Evolutionary conservation across 2,797 vertebrate species (phyloP).

Genomic region (Schizopygopsis pylzovi): DNA sequence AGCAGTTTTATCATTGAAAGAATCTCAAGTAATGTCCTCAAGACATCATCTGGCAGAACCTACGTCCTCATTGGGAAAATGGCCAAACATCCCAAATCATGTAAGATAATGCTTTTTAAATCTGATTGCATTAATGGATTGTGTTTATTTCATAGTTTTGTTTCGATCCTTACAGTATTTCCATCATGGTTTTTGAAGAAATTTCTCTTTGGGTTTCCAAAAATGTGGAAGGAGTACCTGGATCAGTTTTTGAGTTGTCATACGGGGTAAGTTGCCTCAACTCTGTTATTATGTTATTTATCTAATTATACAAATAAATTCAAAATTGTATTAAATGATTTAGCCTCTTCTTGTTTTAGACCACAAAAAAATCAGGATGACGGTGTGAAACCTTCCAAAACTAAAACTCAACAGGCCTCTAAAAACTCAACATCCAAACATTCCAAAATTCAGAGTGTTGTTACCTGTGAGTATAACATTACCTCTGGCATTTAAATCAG

Average conservation of each 20-base stretch:
- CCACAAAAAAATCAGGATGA: conserved; percentile 16
- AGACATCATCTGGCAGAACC: conserved; percentile 71
- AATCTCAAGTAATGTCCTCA: conserved; percentile 70
- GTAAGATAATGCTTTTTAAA: conserved; percentile 37
- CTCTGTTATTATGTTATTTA: not conserved
- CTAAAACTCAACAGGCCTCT: conserved; percentile 18
- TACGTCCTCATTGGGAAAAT: conserved; percentile 78
- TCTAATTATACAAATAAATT: not conserved
- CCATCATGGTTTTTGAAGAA: conserved; percentile 76
- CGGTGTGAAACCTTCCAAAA: conserved; percentile 5
- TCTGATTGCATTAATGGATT: not conserved
- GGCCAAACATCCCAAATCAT: conserved; percentile 44
- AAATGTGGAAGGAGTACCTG: conserved; percentile 74
- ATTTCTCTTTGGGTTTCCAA: conserved; percentile 77
- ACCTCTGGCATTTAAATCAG: not conserved
- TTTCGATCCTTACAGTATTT: conserved; percentile 67
- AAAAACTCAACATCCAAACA: conserved; percentile 41
- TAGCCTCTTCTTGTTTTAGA: conserved; percentile 21
- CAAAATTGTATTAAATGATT: not conserved
- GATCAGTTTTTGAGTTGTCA: conserved; percentile 66
- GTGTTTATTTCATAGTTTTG: not conserved
- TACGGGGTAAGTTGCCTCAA: conserved; percentile 67
- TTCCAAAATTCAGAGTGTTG: not conserved
- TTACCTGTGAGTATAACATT: conserved; percentile 40
- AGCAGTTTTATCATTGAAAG: conserved; percentile 77